These are phyloP conservation scores for Sorex araneus DNA, from an alignment of 2,113 vertebrate genomes.

Conservation along the genomic window DNA sequence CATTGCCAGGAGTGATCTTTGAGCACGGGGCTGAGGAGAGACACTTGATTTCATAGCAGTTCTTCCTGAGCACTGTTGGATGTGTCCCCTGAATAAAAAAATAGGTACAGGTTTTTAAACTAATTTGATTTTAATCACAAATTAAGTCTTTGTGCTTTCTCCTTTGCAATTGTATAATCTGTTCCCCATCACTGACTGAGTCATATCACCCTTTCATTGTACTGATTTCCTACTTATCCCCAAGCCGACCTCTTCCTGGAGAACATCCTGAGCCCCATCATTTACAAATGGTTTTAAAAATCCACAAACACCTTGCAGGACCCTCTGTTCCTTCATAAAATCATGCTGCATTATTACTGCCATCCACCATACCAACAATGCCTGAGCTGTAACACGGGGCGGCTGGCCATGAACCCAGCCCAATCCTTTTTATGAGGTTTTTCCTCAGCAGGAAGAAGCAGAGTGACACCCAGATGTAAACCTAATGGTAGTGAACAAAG, in stretches of 20 bases:
- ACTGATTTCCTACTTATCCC: background rate
- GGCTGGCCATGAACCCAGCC: constrained; percentile 69
- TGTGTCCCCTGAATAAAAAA: too few species aligned
- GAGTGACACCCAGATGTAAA: constrained; percentile 84
- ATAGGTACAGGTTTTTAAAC: too few species aligned
- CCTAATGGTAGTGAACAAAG: constrained; percentile 81
- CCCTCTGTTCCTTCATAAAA: constrained; percentile 39
- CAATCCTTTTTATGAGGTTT: constrained; percentile 84
- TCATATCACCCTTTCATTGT: background rate
- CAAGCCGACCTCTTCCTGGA: background rate
- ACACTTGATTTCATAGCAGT: too few species aligned
- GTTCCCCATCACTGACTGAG: background rate
- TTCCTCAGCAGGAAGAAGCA: constrained; percentile 76
- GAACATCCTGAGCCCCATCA: background rate
- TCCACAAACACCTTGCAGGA: background rate
- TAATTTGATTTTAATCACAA: background rate
- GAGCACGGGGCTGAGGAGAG: too few species aligned
- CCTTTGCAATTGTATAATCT: background rate
- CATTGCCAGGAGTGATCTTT: too few species aligned
- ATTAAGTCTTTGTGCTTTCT: background rate
- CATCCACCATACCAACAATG: background rate
- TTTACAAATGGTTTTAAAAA: constrained; percentile 55
- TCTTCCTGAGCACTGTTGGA: too few species aligned
- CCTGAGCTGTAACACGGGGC: background rate
- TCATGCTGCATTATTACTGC: constrained; percentile 49